Evolutionary conservation across 2,888 invertebrate species (phyloP), one percentile per base, ranked within the genome.

Genomic region (Nemapogon koenigi): DNA sequence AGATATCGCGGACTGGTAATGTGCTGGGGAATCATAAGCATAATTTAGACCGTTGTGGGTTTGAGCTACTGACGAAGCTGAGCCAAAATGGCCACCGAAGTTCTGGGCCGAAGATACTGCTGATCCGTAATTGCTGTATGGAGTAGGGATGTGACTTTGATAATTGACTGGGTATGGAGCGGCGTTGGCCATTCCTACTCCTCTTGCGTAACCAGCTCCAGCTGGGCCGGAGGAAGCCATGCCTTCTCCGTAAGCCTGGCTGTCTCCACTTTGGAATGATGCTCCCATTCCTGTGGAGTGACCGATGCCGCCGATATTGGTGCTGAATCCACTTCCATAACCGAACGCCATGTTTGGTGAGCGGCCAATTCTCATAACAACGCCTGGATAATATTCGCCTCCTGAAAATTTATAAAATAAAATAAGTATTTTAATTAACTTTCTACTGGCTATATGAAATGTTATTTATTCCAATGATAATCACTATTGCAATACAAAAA

Each of bases 311-410:
- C 66, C 75, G 41, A 76, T 63, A 51, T 71, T 67, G 52, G 63
- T 69, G 50, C 64, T 63, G 48, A 73, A 68, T 4, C 73, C 76
- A 38, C 64, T 68, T 32, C 76, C 76, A 37, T 62, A 70, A 1
- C 70, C 72, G 44, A 65, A 75, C 1, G 73, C 64, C 25, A 75
- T 45, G 43, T 55, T 62, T 2, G 76, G 76, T 1, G 64, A 53
- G 17, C 68, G 66, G 1, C 53, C 62, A 6, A 55, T 55, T n/a
- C 70, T 61, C 37, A 53, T 42, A 14, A 56, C 44, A 29, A 55
- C 45, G 2, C 53, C 56, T 4, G 65, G 57, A 22, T 52, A 16
- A 29, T 52, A 41, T 31, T 40, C 27, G 14, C 27, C 27, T 16
- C 38, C 41, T 44, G 36, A 16, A 31, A 35, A 7, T n/a, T n/a